Base-by-base conservation (phyloP, 2,797 vertebrate genomes). In the Poecilia picta region DNA sequence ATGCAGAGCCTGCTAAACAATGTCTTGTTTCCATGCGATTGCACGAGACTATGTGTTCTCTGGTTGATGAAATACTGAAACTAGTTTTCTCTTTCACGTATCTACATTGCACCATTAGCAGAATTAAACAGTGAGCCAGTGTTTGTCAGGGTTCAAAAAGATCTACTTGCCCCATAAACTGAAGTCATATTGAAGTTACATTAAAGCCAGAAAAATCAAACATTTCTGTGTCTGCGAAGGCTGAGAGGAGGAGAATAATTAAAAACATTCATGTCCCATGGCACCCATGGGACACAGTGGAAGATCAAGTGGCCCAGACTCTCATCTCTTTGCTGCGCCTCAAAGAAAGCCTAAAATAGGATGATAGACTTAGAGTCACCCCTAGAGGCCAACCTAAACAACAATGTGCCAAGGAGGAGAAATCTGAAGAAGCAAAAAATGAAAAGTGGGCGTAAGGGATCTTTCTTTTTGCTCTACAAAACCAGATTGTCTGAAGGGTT, bases 361-460 rank as follows among this genome's bases (percentile, higher is more conserved):
- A 91, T 92, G 88, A 87, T 77, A 74, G 89, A 89, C 80, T 93
- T 83, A 79, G 76, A 87, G 85, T 86, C 91, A 85, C 90, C 83
- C 81, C 77, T 20, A 78, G 86, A 85, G 86, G 89, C 93, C 92
- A 94, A 94, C 72, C 77, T 83, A 92, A 94, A 94, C 90, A 94
- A 76, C 66, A 43, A 39, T 4, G 55, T 74, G 89, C 89, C 92
- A 92, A 80, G 81, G 83, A 86, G 73, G 79, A 82, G 91, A 94
- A 92, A 90, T 90, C 57, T 72, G 78, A 93, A 81, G 86, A 87
- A 78, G 85, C 88, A 86, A 85, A 82, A 82, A 74, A 77, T 79
- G 85, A 84, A 75, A 74, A 82, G 66, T 46, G 77, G 73, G 49
- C 7, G 57, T 75, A 78, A 74, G 3, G 59, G 28, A 73, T 68